These are phyloP conservation scores for Apotomis betuletana DNA, from an alignment of 2,888 invertebrate genomes.

Conservation along the genomic window DNA sequence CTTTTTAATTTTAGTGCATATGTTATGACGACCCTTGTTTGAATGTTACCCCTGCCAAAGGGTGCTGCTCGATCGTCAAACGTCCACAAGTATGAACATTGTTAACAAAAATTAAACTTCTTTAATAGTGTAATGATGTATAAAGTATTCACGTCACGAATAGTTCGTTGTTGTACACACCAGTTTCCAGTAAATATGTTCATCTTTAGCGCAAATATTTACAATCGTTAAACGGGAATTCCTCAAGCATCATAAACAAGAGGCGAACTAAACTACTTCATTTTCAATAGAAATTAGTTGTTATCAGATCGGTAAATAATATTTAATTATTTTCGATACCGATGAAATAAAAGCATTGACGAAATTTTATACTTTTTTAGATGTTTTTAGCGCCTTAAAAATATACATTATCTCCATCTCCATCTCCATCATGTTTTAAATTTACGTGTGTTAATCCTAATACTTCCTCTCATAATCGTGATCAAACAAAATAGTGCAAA, in stretches of 20 bases:
- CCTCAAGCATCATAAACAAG: constrained; percentile 8
- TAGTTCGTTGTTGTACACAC: background rate
- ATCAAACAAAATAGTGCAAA: constrained; percentile 49
- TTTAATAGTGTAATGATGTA: too few species aligned
- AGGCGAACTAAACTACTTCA: constrained; percentile 1
- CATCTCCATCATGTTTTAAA: background rate
- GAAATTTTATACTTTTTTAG: too few species aligned
- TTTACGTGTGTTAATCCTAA: constrained; percentile 17
- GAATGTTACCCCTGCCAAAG: too few species aligned
- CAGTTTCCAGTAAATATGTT: background rate
- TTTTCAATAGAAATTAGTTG: background rate
- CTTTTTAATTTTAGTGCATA: too few species aligned
- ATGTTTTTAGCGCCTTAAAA: too few species aligned
- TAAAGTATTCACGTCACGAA: too few species aligned
- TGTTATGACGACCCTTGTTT: too few species aligned
- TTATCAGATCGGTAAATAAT: background rate
- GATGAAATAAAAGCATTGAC: too few species aligned
- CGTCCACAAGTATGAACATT: too few species aligned
- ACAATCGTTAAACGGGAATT: constrained; percentile 1
- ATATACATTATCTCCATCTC: too few species aligned
- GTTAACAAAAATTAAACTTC: too few species aligned
- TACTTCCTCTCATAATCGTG: constrained; percentile 33
- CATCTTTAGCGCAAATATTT: constrained; percentile 16
- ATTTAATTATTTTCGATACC: background rate
- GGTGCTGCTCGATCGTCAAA: too few species aligned